Conservation (phyloP, 2,113 vertebrate species). For the Chinchilla lanigera region DNA sequence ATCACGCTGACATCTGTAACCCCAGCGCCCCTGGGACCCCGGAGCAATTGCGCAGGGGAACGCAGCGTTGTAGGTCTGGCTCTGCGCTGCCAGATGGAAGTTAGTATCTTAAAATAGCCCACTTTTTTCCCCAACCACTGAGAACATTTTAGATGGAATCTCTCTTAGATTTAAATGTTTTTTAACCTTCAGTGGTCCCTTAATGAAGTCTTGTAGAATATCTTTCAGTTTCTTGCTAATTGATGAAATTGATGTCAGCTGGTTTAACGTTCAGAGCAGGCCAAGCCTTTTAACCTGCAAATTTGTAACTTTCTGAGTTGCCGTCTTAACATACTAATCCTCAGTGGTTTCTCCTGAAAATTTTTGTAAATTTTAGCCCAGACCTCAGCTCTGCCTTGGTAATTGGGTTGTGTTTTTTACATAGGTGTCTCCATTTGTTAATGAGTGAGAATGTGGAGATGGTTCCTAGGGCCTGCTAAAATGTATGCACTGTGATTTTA, state of each 20-base stretch:
- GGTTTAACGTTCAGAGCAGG: conserved; percentile 48
- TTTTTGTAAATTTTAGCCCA: not conserved
- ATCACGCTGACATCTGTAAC: conserved; percentile 70
- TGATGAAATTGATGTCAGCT: conserved; percentile 29
- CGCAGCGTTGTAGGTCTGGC: conserved; percentile 36
- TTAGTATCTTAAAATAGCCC: conserved; percentile 65
- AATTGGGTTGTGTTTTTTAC: not conserved
- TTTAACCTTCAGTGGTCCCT: not conserved
- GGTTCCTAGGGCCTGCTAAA: not conserved
- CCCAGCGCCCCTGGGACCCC: conserved; percentile 34
- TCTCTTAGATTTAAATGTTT: conserved; percentile 50
- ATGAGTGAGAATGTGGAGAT: not conserved
- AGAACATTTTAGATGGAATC: conserved; percentile 54
- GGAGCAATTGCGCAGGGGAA: conserved; percentile 58
- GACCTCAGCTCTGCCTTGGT: not conserved
- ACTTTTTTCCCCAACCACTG: not conserved
- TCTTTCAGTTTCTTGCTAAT: conserved; percentile 27
- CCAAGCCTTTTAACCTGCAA: conserved; percentile 31
- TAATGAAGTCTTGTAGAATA: not conserved
- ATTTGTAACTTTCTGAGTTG: conserved; percentile 31
- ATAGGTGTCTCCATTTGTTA: not conserved
- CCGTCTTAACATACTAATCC: conserved; percentile 49
- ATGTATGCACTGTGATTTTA: not conserved
- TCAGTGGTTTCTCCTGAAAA: conserved; percentile 17
- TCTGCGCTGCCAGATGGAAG: conserved; percentile 69